phyloP scores from a whole-genome alignment of 2,888 invertebrate genomes.

The Macrostomum cliftonense region DNA sequence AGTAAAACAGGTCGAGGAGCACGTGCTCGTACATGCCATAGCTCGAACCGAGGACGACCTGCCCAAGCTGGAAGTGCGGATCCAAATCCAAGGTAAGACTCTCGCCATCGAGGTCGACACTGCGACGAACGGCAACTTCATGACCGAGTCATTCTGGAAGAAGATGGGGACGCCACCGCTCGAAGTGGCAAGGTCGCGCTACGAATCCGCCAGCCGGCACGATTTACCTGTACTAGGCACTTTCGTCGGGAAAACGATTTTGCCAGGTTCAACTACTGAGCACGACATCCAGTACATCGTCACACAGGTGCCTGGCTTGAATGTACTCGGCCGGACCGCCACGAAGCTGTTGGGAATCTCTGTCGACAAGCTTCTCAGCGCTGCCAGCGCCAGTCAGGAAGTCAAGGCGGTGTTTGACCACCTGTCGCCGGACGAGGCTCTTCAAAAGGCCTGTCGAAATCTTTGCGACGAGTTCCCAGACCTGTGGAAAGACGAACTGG shows the following conservation, averaged over 20 bases:
- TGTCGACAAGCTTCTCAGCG: background rate
- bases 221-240: background rate
- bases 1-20: no score
- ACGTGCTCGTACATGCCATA: no score
- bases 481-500: conserved; percentile 10
- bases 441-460: background rate
- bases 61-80: conserved; percentile 10
- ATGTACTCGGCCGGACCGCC: background rate
- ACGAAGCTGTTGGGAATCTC: conserved; percentile 6
- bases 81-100: conserved; percentile 1
- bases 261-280: no score
- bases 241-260: no score
- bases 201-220: background rate
- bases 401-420: conserved; percentile 3
- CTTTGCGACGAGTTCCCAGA: conserved; percentile 10
- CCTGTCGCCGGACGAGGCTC: background rate
- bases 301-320: no score
- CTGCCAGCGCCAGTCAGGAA: no score
- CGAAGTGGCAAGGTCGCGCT: no score
- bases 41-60: background rate
- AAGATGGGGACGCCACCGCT: no score
- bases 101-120: no score
- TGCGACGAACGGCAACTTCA: no score
- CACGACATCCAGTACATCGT: no score
- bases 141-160: no score